These are phyloP conservation scores for Apogon talboti DNA, from an alignment of 2,797 vertebrate species.

Conservation along the genomic window DNA sequence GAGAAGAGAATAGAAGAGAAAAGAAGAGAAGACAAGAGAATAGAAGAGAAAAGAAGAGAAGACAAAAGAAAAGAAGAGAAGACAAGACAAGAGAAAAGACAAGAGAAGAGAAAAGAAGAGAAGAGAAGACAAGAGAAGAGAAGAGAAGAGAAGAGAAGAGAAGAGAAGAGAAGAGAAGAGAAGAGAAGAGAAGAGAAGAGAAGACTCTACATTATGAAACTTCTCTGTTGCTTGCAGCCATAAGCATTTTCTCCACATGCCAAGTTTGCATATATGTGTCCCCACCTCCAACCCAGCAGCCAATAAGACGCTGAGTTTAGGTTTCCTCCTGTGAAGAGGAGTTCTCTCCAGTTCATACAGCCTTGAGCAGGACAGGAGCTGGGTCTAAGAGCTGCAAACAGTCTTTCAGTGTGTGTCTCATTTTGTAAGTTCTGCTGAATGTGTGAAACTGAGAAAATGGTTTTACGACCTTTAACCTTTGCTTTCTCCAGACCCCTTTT, in stretches of 20 bases:
- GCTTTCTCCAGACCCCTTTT: neutral
- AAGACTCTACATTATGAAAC: conserved; percentile 21
- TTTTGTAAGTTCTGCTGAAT: neutral
- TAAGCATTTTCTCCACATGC: conserved; percentile 14
- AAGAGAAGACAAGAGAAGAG: no score
- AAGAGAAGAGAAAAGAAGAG: no score
- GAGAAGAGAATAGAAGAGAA: no score
- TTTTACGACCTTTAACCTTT: conserved; percentile 23
- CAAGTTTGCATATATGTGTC: conserved; percentile 19
- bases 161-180: no score
- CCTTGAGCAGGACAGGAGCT: conserved; percentile 29
- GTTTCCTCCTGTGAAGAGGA: conserved; percentile 45
- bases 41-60: no score
- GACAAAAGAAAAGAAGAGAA: no score
- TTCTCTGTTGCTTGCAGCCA: neutral
- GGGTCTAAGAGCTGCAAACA: conserved; percentile 10
- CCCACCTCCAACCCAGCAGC: conserved; percentile 55
- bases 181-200: neutral
- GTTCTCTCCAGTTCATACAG: conserved; percentile 62
- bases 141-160: no score
- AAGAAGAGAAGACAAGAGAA: no score
- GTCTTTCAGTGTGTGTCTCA: neutral
- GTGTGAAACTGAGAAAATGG: neutral
- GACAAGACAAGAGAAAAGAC: no score
- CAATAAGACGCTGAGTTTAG: conserved; percentile 54